Evolutionary conservation across 2,888 invertebrate genomes (phyloP).

Genomic region (Meliscaeva auricollis): DNA sequence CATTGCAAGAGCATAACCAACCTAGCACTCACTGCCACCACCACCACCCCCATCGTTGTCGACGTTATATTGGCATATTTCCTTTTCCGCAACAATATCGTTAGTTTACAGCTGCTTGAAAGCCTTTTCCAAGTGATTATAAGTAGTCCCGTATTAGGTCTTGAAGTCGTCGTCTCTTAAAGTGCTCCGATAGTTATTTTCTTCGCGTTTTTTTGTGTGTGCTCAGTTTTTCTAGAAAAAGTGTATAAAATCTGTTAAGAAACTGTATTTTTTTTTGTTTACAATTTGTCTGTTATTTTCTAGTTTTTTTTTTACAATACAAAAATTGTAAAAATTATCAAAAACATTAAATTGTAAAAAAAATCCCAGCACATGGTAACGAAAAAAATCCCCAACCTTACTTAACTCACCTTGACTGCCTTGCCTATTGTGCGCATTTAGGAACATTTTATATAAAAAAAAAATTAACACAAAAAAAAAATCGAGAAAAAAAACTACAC

Average conservation of each 20-base stretch:
- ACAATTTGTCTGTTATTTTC: not conserved
- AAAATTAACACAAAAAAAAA: conserved; percentile 15
- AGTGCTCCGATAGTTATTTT: conserved; percentile 33
- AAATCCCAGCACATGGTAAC: conserved; percentile 8
- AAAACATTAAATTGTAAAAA: not conserved
- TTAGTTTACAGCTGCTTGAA: conserved; percentile 30
- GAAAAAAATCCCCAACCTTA: conserved; percentile 32
- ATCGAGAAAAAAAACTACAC: conserved; percentile 36
- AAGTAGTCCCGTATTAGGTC: conserved; percentile 42
- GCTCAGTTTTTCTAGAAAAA: conserved; percentile 11
- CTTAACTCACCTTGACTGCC: conserved; percentile 59
- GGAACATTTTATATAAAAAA: conserved; percentile 41
- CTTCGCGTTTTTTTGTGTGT: conserved; percentile 7
- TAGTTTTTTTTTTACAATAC: conserved; percentile 2
- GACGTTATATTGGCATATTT: conserved; percentile 27
- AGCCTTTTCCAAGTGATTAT: conserved; percentile 58
- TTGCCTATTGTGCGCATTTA: conserved; percentile 59
- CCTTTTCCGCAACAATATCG: conserved; percentile 39
- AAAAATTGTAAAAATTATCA: not conserved
- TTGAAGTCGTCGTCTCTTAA: conserved; percentile 43
- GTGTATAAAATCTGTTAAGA: not conserved
- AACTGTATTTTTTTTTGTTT: not conserved
- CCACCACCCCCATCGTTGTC: not conserved
- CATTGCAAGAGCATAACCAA: conserved; percentile 12
- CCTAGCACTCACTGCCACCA: not conserved